Base-by-base conservation (phyloP, 2,113 vertebrate species). In the Mirounga angustirostris region DNA sequence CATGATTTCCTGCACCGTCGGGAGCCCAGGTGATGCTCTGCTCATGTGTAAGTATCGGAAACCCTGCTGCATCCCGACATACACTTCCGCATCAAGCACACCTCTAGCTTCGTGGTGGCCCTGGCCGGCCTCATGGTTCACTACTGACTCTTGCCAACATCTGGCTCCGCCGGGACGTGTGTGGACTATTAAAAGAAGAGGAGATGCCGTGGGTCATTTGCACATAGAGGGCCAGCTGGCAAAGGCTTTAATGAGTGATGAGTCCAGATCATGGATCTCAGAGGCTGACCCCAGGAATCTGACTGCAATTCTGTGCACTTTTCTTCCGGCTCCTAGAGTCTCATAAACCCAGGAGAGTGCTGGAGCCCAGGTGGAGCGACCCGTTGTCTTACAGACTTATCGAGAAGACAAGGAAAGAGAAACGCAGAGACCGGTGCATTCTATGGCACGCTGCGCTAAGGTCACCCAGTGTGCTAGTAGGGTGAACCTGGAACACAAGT, bases 1-100 rank as follows among this genome's bases (percentile, higher is more conserved):
- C 13, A 3, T 89, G 59, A 83, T 69, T 97, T 89, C 59, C 50
- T 86, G 58, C n/a, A 40, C 33, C 67, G 54, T 69, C 90, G 69
- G 73, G 52, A 89, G 22, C 61, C 52, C 67, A 90, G 22, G 43
- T 81, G 24, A 33, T 5, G 61, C 26, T 88, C 40, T 76, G 82
- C 24, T 88, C 43, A 21, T 54, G 12, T 52, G 12, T 36, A 33
- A 74, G 54, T 36, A 58, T 19, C 0, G 0, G 91, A 79, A 63
- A 22, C 80, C 56, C 18, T 2, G 0, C n/a, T 80, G 84, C 13
- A 14, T 83, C 65, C 56, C 33, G 56, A 0, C 8, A 1, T 13
- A 30, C 46, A 8, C 78, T 50, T 61, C 18, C 5, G 12, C 56
- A 7, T 83, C 52, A 28, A 40, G 92, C 59, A 50, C 24, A 26